Base-by-base conservation (phyloP, 2,797 vertebrate species). In the Phrynocephalus vlangalii region DNA sequence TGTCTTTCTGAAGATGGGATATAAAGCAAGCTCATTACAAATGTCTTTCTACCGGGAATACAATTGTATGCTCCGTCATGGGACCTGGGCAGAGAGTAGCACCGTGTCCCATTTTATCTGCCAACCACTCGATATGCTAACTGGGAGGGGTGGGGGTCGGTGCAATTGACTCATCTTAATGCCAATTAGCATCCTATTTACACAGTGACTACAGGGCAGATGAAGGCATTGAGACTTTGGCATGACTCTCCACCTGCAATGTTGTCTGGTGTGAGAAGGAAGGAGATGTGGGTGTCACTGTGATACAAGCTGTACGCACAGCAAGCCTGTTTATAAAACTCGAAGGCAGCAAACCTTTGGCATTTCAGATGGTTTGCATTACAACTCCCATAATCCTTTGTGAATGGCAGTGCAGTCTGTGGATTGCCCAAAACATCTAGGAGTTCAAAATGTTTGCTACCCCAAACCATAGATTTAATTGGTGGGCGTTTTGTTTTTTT, bases 151-250 rank as follows among this genome's bases (percentile, higher is more conserved):
- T 10, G 89, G 94, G 94, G 92, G 92, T 93, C 86, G 92, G 91
- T 88, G 91, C 92, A 95, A 94, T 85, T 91, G 94, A 89, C 91
- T 63, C 15, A 16, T 63, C 86, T 87, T 22, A 82, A 92, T 92
- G 93, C 92, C 89, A 93, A 92, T 94, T 95, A 95, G 93, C 93
- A 92, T 90, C 71, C 81, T 86, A 90, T 93, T 91, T 87, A 92
- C 92, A 92, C 90, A 79, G 90, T 84, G 92, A 85, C 89, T 88
- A 8, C 66, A 38, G 88, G 60, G 50, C 48, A 91, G 85, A 90
- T 86, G 88, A 93, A 92, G 92, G 89, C 92, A 95, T 52, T 89
- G 86, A 84, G 82, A 90, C 88, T 28, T 83, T 90, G 89, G 93
- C 87, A 91, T 84, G 73, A 71, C 22, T 26, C 38, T 26, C 83